Base-by-base conservation (phyloP, 2,888 invertebrate genomes). In the Platynereis dumerilii region DNA sequence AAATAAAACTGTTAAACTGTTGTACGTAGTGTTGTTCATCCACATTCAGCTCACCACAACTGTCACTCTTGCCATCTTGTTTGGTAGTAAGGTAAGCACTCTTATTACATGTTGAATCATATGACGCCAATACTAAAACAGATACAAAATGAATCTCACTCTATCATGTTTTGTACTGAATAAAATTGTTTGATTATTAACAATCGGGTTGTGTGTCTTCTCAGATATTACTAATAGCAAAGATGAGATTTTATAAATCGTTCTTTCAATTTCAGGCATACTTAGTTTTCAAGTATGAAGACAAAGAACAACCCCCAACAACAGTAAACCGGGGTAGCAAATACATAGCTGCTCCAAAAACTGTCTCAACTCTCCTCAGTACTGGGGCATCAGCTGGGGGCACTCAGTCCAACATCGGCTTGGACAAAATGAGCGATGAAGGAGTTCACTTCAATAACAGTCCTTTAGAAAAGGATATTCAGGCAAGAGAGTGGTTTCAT, bases 1-100 rank as follows among this genome's bases (percentile, higher is more conserved):
- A n/a, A n/a, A n/a, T n/a, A n/a, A n/a, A n/a, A n/a, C n/a, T n/a
- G n/a, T n/a, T n/a, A n/a, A n/a, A n/a, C n/a, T n/a, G n/a, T n/a
- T n/a, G n/a, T 96, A 94, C 85, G 92, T 96, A 77, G 96, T 96
- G 83, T 93, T 95, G 87, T 96, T 96, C 87, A 94, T 94, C 81
- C 96, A 96, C 85, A 94, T 94, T 2, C 96, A 96, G 85, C 89
- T 96, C 72, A 96, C 96, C 15, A 93, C 96, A 66, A 96, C 96
- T 0, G 87, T 95, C 60, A 88, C 96, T 1, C 88, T 96, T 64
- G 92, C 92, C 74, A 90, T 96, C 78, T 94, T 96, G 83, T 96
- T 96, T 83, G 95, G 96, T 71, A 95, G 94, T 85, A 96, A 96
- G 91, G 96, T 96, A 88, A 86, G 85, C 54, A 3, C 5, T 48